phyloP scores from a whole-genome alignment of 2,113 vertebrate species.

The Limnothrissa miodon region DNA sequence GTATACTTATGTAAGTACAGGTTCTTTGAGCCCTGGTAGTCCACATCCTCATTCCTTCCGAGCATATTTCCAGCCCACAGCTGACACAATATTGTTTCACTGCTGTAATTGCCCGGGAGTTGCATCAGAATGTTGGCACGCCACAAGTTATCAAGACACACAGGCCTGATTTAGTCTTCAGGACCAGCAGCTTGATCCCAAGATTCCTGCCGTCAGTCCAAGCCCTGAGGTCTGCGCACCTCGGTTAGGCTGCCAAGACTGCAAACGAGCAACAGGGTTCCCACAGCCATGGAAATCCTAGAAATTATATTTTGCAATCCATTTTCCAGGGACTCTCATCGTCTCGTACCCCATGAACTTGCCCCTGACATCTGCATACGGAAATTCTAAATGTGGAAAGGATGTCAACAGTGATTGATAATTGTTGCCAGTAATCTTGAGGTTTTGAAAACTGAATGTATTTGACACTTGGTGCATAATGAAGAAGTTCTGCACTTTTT shows the following conservation, averaged over 20 bases:
- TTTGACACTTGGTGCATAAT: no score
- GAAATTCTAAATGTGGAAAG: not conserved
- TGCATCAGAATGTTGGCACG: constrained; percentile 11
- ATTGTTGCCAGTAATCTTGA: no score
- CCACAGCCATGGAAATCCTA: not conserved
- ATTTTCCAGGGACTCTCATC: no score
- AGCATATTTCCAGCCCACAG: not conserved
- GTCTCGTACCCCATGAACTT: not conserved
- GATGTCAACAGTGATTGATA: no score
- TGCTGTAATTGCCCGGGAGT: not conserved
- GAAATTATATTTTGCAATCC: not conserved
- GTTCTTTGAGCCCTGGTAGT: not conserved
- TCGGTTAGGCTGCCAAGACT: not conserved
- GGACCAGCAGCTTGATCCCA: not conserved
- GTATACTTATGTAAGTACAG: not conserved
- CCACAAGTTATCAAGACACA: not conserved
- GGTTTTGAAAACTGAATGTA: no score
- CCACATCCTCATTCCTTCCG: not conserved
- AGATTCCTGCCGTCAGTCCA: not conserved
- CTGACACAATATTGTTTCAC: constrained; percentile 12
- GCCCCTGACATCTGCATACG: no score
- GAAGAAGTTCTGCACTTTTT: no score
- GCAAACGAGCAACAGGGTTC: not conserved
- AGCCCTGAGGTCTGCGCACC: not conserved
- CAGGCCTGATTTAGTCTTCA: not conserved